These are phyloP conservation scores for Eidolon helvum DNA, from an alignment of 2,113 vertebrate species.

Conservation along the genomic window DNA sequence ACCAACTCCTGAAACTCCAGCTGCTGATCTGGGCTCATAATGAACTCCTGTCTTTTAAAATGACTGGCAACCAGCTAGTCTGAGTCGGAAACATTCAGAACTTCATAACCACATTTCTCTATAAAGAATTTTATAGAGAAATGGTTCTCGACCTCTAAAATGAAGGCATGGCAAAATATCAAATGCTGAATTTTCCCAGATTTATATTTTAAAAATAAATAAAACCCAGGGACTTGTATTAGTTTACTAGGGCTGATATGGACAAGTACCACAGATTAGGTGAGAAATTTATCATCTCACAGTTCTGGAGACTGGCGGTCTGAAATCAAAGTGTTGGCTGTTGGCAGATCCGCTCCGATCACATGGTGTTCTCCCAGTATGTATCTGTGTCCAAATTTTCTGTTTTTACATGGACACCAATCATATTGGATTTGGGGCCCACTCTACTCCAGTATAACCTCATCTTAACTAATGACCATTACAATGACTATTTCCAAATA, in stretches of 20 bases:
- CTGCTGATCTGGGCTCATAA: background rate
- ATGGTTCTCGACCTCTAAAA: background rate
- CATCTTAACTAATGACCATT: background rate
- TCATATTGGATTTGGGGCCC: background rate
- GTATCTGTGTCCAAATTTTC: background rate
- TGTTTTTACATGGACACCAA: background rate
- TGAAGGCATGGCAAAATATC: background rate
- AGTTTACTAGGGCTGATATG: background rate
- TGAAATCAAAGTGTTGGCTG: background rate
- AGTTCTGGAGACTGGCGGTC: background rate
- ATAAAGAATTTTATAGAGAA: background rate
- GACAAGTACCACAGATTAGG: background rate
- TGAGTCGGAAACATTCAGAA: background rate
- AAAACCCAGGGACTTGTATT: background rate
- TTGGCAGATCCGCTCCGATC: background rate
- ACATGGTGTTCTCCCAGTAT: background rate
- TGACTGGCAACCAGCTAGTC: background rate
- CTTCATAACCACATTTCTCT: background rate
- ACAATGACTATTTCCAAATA: background rate
- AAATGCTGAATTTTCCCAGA: background rate
- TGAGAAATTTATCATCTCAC: background rate
- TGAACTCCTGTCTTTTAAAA: constrained; percentile 41
- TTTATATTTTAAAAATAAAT: background rate
- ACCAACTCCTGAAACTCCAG: background rate
- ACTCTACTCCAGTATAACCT: background rate